These are phyloP conservation scores for Heterotilapia buettikoferi DNA, from an alignment of 2,113 vertebrate species.

Conservation along the genomic window DNA sequence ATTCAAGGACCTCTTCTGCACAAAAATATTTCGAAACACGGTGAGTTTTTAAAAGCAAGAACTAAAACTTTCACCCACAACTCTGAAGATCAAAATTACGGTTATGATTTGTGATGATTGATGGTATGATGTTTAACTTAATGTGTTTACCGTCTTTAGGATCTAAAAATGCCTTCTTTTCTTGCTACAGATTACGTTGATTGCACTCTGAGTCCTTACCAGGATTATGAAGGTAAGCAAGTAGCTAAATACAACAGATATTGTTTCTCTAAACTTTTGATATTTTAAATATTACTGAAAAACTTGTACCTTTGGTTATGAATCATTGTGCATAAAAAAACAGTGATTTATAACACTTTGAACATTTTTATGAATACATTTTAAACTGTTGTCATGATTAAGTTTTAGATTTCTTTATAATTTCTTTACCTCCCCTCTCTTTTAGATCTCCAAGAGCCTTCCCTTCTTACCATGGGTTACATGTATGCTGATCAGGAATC, in stretches of 20 bases:
- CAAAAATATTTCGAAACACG: not conserved
- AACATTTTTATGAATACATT: not conserved
- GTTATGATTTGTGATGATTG: not conserved
- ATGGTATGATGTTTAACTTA: not conserved
- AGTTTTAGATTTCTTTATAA: not conserved
- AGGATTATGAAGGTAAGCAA: not conserved
- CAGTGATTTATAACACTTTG: not conserved
- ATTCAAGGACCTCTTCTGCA: not conserved
- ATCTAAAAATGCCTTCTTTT: not conserved
- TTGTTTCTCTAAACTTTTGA: not conserved
- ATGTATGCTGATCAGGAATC: not conserved
- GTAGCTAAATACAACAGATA: not conserved
- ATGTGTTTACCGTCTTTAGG: not conserved
- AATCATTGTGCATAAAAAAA: not conserved
- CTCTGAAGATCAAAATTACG: not conserved
- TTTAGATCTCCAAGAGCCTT: not conserved
- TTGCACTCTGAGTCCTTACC: not conserved
- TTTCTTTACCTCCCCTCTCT: not conserved
- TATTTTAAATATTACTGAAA: not conserved
- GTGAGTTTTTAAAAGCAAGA: not conserved
- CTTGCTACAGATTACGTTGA: not conserved
- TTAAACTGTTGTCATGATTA: not conserved
- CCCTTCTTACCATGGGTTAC: not conserved
- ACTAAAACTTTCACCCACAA: not conserved
- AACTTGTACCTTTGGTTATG: not conserved